Base-by-base conservation (phyloP, 2,113 vertebrate genomes). In the Regulus satrapa region DNA sequence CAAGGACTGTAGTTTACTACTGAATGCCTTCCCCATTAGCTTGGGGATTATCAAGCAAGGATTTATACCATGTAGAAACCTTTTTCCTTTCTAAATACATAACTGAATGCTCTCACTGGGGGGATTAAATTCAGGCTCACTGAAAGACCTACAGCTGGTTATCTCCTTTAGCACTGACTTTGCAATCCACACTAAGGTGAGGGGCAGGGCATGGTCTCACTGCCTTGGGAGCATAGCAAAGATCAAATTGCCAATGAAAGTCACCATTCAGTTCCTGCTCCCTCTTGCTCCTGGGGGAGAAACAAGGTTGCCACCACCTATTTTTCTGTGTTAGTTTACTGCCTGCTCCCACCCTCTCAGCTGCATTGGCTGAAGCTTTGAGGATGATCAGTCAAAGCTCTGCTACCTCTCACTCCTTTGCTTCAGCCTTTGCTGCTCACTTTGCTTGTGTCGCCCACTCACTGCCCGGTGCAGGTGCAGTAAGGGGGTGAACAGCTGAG, bases 131-230 rank as follows among this genome's bases (percentile, higher is more conserved):
- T 96, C 94, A 80, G 71, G 63, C 29, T 95, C 19, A 92, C 78
- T 92, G 55, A 93, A 96, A 97, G 92, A 96, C 94, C 95, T 96
- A 93, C 95, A 96, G 92, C 95, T 95, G 93, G 89, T 95, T 95
- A 96, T 96, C 96, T 97, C 87, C 85, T 93, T 93, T 89, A 95
- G 92, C 67, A 93, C 46, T 85, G 81, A 79, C 63, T 95, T 73
- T 82, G 89, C 92, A 92, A 94, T 88, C 87, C 93, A 85, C 67
- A 36, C 74, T 82, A 94, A 97, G 94, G 96, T 95, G 94, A 96
- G 94, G 93, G 93, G 87, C 95, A 96, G 95, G 91, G 89, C 96
- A 97, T 88, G 88, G 89, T 79, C 82, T 94, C 71, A 8, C 62
- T 85, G 91, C 94, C 92, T 95, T 16, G 1, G 85, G 85, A 96